Conservation (phyloP, 2,888 invertebrate species). For the Ormia ochracea region DNA sequence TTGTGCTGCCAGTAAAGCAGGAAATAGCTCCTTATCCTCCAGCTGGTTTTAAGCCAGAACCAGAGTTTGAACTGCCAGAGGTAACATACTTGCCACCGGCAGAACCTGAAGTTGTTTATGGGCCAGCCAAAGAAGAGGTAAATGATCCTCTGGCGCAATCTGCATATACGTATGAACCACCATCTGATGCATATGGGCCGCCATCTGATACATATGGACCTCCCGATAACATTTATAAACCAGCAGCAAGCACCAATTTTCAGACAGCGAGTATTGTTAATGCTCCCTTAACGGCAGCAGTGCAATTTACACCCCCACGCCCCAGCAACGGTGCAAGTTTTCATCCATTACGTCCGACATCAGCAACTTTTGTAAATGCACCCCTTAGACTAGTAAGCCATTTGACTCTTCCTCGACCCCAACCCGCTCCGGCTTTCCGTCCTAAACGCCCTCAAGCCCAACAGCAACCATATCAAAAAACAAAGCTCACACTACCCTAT, state of each 20-base stretch:
- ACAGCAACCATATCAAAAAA: slow-evolving; percentile 65
- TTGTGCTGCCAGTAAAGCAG: slow-evolving; percentile 34
- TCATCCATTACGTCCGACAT: slow-evolving; percentile 62
- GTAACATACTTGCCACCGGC: slow-evolving; percentile 60
- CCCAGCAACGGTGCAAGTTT: slow-evolving; percentile 24
- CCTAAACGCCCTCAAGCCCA: slow-evolving; percentile 40
- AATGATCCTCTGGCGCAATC: slow-evolving; percentile 53
- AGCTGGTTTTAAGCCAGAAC: slow-evolving; percentile 70
- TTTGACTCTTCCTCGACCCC: slow-evolving; percentile 26
- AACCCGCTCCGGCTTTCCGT: slow-evolving; percentile 24
- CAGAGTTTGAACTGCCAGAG: slow-evolving; percentile 71
- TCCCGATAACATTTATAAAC: slow-evolving; percentile 68
- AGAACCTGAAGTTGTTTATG: slow-evolving; percentile 67
- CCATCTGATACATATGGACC: slow-evolving; percentile 64
- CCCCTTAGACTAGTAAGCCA: slow-evolving; percentile 11
- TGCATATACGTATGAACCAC: no score
- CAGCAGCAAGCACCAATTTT: slow-evolving; percentile 64
- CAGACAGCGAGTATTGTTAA: slow-evolving; percentile 52
- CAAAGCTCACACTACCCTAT: slow-evolving; percentile 67
- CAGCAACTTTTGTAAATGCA: slow-evolving; percentile 65
- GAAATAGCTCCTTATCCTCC: slow-evolving; percentile 70
- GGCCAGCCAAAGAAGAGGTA: slow-evolving; percentile 64
- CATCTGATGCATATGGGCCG: slow-evolving; percentile 60
- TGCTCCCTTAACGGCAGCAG: slow-evolving; percentile 51
- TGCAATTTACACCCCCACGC: slow-evolving; percentile 54